Evolutionary conservation across 2,888 invertebrate genomes (phyloP), one percentile per base, ranked within the genome.

Genomic region (Cryptocephalus primarius): DNA sequence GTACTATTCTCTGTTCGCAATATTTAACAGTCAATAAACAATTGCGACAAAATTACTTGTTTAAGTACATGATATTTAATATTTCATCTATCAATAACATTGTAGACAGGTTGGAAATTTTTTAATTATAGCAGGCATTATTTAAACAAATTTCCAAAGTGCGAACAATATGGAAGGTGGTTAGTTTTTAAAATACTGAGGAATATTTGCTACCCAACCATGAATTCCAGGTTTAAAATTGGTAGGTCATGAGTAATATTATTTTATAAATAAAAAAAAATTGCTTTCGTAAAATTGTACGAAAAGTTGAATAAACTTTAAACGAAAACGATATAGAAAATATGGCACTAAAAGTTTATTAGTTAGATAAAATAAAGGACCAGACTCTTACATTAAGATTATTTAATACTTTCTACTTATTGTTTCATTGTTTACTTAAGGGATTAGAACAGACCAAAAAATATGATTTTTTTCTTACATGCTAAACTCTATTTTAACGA

Each of bases 351-450:
- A 43, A 22, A 32, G 32, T 48, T 33, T 31, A 46, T 38, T 31
- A 33, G 33, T 42, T 42, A 4, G 12, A 36, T 4, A 36, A 36
- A 49, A 41, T 42, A 48, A 36, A 45, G 47, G 54, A 54, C 56
- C 53, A 53, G 53, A 54, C 53, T 52, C 47, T 53, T 53, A 54
- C 48, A 54, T 50, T 47, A 47, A 49, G 13, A 49, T 41, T 50
- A 50, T 12, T 38, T 48, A 50, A 50, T 50, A 50, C 45, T 47
- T 46, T 43, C 43, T 45, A 43, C 44, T 42, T 39, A 43, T 33
- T 45, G n/a, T 39, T 48, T 40, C 34, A 33, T 38, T 39, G 40
- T 33, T 44, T 39, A 38, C 39, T 40, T 48, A 11, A 40, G 39
- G 11, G 14, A 39, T 32, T 13, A 42, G 40, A 48, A 48, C 36